phyloP scores from a whole-genome alignment of 2,113 vertebrate species.

The Anolis carolinensis region DNA sequence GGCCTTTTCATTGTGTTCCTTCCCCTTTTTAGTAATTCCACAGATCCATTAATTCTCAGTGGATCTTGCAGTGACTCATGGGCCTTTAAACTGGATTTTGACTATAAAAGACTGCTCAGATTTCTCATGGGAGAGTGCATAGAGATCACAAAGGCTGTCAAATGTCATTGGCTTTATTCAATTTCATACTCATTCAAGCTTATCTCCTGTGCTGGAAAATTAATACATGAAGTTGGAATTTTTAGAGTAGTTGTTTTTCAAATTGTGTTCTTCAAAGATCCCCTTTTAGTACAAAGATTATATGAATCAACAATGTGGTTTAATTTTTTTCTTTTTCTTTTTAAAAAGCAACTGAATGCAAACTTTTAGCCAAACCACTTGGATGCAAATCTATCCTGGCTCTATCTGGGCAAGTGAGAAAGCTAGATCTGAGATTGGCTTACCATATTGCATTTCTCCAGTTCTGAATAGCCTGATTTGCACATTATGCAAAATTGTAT shows the following conservation, averaged over 20 bases:
- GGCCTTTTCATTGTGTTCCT: slow-evolving; percentile 34
- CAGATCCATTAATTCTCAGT: slow-evolving; percentile 49
- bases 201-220: slow-evolving; percentile 53
- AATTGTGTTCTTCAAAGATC: slow-evolving; percentile 54
- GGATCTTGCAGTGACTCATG: slow-evolving; percentile 39
- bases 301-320: slow-evolving; percentile 63
- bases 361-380: slow-evolving; percentile 61
- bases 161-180: slow-evolving; percentile 42
- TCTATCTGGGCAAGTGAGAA: slow-evolving; percentile 43
- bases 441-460: too few species aligned
- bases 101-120: slow-evolving; percentile 34
- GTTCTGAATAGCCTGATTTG: too few species aligned
- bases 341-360: slow-evolving; percentile 48
- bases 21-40: slow-evolving; percentile 45
- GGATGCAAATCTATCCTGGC: slow-evolving; percentile 48
- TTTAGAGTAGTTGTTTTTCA: slow-evolving; percentile 61
- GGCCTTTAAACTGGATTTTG: slow-evolving; percentile 42
- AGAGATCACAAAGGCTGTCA: slow-evolving; percentile 42
- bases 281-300: slow-evolving; percentile 33
- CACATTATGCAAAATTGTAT: too few species aligned
- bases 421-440: neutral
- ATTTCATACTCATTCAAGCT: slow-evolving; percentile 63
- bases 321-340: slow-evolving; percentile 59
- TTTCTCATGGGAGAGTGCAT: slow-evolving; percentile 54
- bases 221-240: slow-evolving; percentile 49